Evolutionary conservation across 2,113 vertebrate species (phyloP), one percentile per base, ranked within the genome.

Genomic region (Pseudopodoces humilis): DNA sequence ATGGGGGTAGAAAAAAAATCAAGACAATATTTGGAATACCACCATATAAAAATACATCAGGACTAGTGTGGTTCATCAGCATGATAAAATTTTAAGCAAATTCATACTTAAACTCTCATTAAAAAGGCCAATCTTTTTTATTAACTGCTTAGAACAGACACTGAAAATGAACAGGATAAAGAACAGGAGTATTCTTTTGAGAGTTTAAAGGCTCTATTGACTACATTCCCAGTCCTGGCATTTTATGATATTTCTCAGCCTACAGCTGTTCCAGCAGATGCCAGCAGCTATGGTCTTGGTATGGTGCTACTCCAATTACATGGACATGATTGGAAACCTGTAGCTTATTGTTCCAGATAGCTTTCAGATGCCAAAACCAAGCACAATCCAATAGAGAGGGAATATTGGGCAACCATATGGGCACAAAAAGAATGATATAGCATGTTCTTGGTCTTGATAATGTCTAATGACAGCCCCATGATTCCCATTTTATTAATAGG

Each of bases 181-280:
- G 79, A 94, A 83, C 71, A 94, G 62, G 86, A 95, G 71, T 46
- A 55, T 74, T 79, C 59, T 83, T 96, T 92, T 92, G 50, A 93
- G 78, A 84, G 53, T 87, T 85, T 97, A 76, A 97, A 97, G 94
- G 53, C 71, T 84, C 86, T 85, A 7, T 68, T 93, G 81, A 92
- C 88, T 85, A 92, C 60, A 79, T 83, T 85, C 72, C 47, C 83
- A 58, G 88, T 92, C 70, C 95, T 95, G 78, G 70, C 87, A 77
- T 96, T 95, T 95, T 97, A 96, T 88, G 87, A 94, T 92, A 60
- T 89, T 72, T 88, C 80, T 65, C 90, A 95, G 56, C 53, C 95
- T 96, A 97, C 96, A 83, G 93, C 86, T 81, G 96, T 96, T 92
- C 96, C 94, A 94, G 95, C 94, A 91, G 97, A 97, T 88, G 94